phyloP scores from a whole-genome alignment of 2,797 vertebrate genomes.

The Galaxias olidus region DNA sequence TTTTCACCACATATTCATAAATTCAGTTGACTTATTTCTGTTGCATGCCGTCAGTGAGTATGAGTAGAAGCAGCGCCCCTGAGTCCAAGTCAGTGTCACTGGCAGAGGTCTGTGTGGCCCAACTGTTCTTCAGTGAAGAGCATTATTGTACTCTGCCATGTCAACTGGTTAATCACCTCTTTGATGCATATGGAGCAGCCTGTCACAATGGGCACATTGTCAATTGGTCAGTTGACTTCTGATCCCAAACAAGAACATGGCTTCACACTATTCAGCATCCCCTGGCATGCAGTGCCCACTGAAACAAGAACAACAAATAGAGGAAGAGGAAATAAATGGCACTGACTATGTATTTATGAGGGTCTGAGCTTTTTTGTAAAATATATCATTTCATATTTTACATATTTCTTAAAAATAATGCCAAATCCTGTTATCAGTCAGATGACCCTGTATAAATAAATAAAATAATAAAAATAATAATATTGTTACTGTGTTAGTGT shows the following conservation, averaged over 20 bases:
- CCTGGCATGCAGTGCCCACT: conserved; percentile 38
- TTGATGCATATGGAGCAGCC: conserved; percentile 75
- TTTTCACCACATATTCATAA: no score
- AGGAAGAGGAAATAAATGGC: neutral
- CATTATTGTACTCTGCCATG: conserved; percentile 76
- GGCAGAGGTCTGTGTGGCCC: conserved; percentile 59
- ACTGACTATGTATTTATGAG: conserved; percentile 25
- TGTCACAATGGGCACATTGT: conserved; percentile 79
- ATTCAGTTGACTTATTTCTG: conserved; percentile 45
- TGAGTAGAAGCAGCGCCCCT: conserved; percentile 42
- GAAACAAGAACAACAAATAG: conserved; percentile 10
- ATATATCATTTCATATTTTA: neutral
- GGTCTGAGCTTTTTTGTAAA: conserved; percentile 19
- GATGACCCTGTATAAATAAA: no score
- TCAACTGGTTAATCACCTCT: conserved; percentile 81
- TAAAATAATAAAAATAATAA: no score
- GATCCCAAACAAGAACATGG: conserved; percentile 72
- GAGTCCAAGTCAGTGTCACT: conserved; percentile 51
- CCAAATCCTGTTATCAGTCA: no score
- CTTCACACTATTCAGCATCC: conserved; percentile 51
- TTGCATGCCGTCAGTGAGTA: conserved; percentile 54
- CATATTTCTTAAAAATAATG: no score
- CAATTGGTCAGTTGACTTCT: conserved; percentile 70
- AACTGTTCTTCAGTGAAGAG: conserved; percentile 75
- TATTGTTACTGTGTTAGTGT: no score